Evolutionary conservation across 2,888 invertebrate species (phyloP).

Genomic region (Tanypteryx hageni): DNA sequence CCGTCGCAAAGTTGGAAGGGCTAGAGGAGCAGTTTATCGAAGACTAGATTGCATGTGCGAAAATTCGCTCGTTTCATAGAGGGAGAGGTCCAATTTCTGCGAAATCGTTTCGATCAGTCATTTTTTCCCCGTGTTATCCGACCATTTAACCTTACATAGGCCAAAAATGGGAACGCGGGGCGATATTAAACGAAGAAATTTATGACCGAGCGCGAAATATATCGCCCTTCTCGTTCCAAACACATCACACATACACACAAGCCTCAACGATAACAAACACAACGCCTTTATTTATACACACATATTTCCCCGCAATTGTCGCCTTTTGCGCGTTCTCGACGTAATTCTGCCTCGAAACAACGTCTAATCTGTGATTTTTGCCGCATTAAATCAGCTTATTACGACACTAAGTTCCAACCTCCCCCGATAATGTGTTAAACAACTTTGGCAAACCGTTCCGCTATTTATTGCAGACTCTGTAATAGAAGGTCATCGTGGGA

Average conservation of each 20-base stretch:
- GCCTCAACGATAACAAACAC: background rate
- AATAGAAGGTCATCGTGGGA: background rate
- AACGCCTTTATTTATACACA: background rate
- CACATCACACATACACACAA: too few relatives aligned
- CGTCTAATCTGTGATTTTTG: background rate
- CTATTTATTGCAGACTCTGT: background rate
- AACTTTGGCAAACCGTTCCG: background rate
- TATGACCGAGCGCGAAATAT: background rate
- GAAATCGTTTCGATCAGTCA: background rate
- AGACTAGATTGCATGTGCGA: background rate
- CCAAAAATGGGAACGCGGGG: background rate
- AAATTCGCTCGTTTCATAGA: background rate
- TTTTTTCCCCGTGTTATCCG: background rate
- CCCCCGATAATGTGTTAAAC: background rate
- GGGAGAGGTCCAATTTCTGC: background rate
- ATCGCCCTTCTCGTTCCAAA: background rate
- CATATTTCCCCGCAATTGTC: too few relatives aligned
- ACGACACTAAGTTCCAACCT: background rate
- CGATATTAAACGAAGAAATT: background rate
- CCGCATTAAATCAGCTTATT: background rate
- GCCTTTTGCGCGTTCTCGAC: background rate
- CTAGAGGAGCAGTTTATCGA: constrained; percentile 24
- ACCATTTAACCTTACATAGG: background rate
- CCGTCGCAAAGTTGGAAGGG: background rate
- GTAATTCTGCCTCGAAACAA: background rate